Percentiles rank a stretch among this genome's conserved stretches.
These are phyloP conservation scores for Thaumetopoea pityocampa DNA, from an alignment of 1,140 invertebrate species.

Conservation along the genomic window DNA sequence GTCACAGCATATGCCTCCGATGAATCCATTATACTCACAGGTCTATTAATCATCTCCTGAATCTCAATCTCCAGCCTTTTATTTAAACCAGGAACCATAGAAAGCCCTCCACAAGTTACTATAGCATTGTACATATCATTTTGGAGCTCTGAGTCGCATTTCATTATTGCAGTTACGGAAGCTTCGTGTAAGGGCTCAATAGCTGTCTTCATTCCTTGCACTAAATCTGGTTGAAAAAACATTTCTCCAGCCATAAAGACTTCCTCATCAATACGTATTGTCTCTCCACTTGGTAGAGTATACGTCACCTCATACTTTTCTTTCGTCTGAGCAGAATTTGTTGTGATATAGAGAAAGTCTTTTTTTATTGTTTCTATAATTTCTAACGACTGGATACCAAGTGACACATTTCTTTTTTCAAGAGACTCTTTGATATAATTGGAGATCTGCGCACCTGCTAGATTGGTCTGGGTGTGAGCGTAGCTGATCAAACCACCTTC, in stretches of 20 bases:
- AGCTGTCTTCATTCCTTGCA: constrained; percentile 22
- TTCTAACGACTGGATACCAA: constrained; percentile 17
- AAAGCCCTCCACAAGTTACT: constrained; percentile 41
- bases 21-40: constrained; percentile 32
- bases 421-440: constrained; percentile 34
- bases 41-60: constrained; percentile 18
- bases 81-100: constrained; percentile 38
- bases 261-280: constrained; percentile 41
- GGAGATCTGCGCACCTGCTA: constrained; percentile 39
- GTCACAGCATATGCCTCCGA: constrained; percentile 39
- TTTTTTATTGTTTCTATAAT: constrained; percentile 35
- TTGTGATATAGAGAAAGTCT: constrained; percentile 35
- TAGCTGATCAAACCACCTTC: constrained; percentile 46
- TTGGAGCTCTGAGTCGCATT: constrained; percentile 44
- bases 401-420: constrained; percentile 17
- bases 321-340: constrained; percentile 25
- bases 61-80: constrained; percentile 36
- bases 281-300: constrained; percentile 31
- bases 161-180: constrained; percentile 28
- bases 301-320: constrained; percentile 26
- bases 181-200: constrained; percentile 37
- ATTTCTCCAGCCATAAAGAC: constrained; percentile 45
- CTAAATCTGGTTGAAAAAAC: constrained; percentile 44
- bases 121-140: constrained; percentile 36
- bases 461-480: constrained; percentile 41